These are phyloP conservation scores for Conopomorpha cramerella DNA, from an alignment of 1,140 invertebrate species.

Conservation along the genomic window DNA sequence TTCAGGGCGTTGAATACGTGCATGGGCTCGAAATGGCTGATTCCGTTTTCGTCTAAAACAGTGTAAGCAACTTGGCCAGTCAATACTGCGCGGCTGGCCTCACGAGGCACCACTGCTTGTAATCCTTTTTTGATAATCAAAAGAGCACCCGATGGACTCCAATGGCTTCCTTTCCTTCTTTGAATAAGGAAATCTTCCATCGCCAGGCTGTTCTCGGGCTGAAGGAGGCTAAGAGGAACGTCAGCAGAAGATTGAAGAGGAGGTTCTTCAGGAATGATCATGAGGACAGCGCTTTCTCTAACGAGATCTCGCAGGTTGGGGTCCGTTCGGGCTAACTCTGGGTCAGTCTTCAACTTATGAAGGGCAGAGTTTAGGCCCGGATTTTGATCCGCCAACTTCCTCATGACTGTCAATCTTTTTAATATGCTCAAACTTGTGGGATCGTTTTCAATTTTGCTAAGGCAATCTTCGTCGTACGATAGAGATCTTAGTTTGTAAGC, in stretches of 20 bases:
- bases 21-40: conserved; percentile 76
- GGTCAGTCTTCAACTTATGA: conserved; percentile 65
- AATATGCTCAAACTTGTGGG: conserved; percentile 68
- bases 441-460: conserved; percentile 64
- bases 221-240: conserved; percentile 67
- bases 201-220: conserved; percentile 70
- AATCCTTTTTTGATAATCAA: conserved; percentile 76
- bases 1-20: conserved; percentile 73
- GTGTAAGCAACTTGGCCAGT: conserved; percentile 77
- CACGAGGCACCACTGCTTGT: conserved; percentile 77
- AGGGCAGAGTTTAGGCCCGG: conserved; percentile 66
- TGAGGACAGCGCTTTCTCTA: conserved; percentile 70
- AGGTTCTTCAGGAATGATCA: conserved; percentile 68
- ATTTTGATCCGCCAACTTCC: conserved; percentile 70
- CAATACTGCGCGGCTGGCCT: conserved; percentile 72
- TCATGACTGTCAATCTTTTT: conserved; percentile 72
- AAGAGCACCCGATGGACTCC: conserved; percentile 60
- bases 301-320: conserved; percentile 70
- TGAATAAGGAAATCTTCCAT: conserved; percentile 76
- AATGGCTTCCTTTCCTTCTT: conserved; percentile 43
- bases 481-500: conserved; percentile 64
- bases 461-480: conserved; percentile 65
- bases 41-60: conserved; percentile 76
- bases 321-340: conserved; percentile 68
- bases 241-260: conserved; percentile 68